These are phyloP conservation scores for Drosophila buzzatii DNA, from an alignment of 2,888 invertebrate genomes.

Conservation along the genomic window DNA sequence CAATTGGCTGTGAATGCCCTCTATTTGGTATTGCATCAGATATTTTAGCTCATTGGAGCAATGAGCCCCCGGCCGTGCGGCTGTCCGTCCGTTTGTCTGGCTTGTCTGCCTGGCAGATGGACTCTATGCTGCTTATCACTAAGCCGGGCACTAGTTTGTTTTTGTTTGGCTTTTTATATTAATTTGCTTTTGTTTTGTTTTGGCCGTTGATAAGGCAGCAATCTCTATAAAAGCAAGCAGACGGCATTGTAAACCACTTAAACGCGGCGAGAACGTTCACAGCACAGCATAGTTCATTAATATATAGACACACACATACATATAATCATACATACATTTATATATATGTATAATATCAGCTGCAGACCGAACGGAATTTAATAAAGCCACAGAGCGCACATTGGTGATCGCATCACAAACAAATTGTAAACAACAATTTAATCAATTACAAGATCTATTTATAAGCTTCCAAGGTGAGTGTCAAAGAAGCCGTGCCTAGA, in stretches of 20 bases:
- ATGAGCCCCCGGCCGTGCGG: background rate
- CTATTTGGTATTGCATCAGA: slow-evolving; percentile 6
- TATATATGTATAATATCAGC: slow-evolving; percentile 15
- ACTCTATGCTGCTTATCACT: slow-evolving; percentile 34
- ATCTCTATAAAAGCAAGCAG: slow-evolving; percentile 66
- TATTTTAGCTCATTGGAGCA: slow-evolving; percentile 1
- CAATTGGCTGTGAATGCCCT: slow-evolving; percentile 13
- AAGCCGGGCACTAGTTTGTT: slow-evolving; percentile 23
- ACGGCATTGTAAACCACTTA: slow-evolving; percentile 55
- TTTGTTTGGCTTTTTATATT: slow-evolving; percentile 45
- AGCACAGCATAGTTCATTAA: slow-evolving; percentile 18
- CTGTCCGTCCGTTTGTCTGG: background rate
- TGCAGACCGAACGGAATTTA: slow-evolving; percentile 29
- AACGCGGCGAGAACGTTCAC: slow-evolving; percentile 48
- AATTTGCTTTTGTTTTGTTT: slow-evolving; percentile 42
- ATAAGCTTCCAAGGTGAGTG: slow-evolving; percentile 54
- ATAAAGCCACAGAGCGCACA: slow-evolving; percentile 8
- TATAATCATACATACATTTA: slow-evolving; percentile 5
- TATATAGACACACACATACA: background rate
- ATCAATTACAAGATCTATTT: slow-evolving; percentile 59
- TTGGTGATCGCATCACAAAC: slow-evolving; percentile 33
- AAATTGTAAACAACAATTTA: slow-evolving; percentile 27
- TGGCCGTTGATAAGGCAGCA: slow-evolving; percentile 60
- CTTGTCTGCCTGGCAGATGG: slow-evolving; percentile 34
- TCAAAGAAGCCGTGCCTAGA: slow-evolving; percentile 7